These are phyloP conservation scores for Zoanthus sociatus DNA, from an alignment of 92 coral and sea anemone species.

Conservation along the genomic window DNA sequence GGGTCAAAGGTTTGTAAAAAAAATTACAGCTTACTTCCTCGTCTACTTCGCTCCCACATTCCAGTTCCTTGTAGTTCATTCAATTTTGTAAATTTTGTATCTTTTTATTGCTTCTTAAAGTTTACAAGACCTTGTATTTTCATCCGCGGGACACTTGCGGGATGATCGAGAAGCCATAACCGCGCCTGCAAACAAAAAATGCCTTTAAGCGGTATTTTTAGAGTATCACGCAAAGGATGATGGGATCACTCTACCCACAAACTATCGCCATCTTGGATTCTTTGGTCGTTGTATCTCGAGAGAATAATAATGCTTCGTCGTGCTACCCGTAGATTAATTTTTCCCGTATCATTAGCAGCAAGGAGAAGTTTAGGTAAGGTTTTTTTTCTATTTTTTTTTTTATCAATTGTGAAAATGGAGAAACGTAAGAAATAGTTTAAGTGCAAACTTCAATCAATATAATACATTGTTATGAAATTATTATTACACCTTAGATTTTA, in stretches of 20 bases:
- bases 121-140: not conserved
- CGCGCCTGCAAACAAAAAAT: conserved; percentile 27
- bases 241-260: conserved; percentile 48
- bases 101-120: not conserved
- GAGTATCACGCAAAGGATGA: conserved; percentile 46
- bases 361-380: conserved; percentile 72
- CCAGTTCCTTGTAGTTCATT: conserved; percentile 15
- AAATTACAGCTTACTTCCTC: not conserved
- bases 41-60: conserved; percentile 12
- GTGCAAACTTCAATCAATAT: not conserved
- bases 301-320: conserved; percentile 76
- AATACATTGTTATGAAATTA: not conserved
- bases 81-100: not conserved
- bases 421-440: not conserved
- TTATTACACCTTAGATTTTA: not conserved
- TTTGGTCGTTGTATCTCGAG: not conserved
- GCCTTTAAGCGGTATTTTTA: not conserved
- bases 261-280: conserved; percentile 89
- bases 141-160: not conserved
- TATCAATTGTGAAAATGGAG: not conserved
- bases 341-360: conserved; percentile 70
- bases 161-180: not conserved
- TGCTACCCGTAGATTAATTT: conserved; percentile 66
- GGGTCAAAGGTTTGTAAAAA: not conserved
- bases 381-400: not conserved